A percentile compares a stretch with the other conserved stretches of the same genome.
phyloP scores from a whole-genome alignment of 2,888 invertebrate species.

The Monopis laevigella region DNA sequence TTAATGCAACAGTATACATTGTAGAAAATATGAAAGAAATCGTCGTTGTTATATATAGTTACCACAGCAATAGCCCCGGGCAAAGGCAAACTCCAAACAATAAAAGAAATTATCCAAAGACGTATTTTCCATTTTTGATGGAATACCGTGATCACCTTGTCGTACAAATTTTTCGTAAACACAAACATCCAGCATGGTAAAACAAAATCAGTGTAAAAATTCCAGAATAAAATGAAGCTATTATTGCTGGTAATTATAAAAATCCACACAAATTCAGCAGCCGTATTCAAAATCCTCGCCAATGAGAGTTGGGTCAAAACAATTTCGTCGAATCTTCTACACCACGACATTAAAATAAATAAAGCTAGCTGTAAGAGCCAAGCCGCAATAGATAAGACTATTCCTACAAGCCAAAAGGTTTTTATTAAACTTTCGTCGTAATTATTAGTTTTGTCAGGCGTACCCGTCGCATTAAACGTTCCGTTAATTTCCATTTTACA shows the following conservation, averaged over 20 bases:
- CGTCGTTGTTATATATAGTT: neutral
- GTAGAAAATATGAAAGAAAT: neutral
- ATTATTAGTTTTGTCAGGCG: too few species aligned
- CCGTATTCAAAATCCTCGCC: constrained; percentile 32
- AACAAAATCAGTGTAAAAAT: constrained; percentile 34
- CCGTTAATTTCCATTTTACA: neutral
- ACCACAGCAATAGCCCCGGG: neutral
- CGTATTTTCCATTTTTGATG: neutral
- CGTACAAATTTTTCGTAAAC: constrained; percentile 40
- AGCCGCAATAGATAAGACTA: constrained; percentile 27
- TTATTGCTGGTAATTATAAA: neutral
- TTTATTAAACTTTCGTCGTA: constrained; percentile 13
- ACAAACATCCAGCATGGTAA: constrained; percentile 40
- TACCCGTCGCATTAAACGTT: too few species aligned
- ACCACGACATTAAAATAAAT: constrained; percentile 26
- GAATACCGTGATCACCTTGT: constrained; percentile 2
- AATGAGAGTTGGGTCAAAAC: constrained; percentile 35
- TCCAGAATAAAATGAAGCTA: neutral
- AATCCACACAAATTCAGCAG: constrained; percentile 25
- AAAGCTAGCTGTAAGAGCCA: constrained; percentile 28
- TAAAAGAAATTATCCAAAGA: neutral
- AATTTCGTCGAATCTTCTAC: constrained; percentile 38
- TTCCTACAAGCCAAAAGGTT: constrained; percentile 30
- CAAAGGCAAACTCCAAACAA: neutral
- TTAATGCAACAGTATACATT: neutral